Base-by-base conservation (phyloP, 1,140 invertebrate species). In the Papilio aristodemus region DNA sequence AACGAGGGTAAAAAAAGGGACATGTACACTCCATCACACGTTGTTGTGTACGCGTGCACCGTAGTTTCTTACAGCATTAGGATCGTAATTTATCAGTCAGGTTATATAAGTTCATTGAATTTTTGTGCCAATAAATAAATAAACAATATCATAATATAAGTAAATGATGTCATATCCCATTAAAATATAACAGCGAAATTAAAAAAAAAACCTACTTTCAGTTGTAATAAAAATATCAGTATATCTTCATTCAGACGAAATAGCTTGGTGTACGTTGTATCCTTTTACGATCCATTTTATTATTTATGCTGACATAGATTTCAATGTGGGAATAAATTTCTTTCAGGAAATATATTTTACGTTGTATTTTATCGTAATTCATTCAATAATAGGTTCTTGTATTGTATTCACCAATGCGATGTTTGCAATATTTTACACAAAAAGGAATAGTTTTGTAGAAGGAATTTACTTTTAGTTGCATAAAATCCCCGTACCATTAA, bases 271-370 rank as follows among this genome's bases (percentile, higher is more conserved):
- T 22, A 19, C 43, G 19, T 17, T 50, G 43, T 19, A 50, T 19
- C 17, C 43, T 50, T 54, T 54, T 54, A 54, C 46, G 46, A 54
- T 22, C 3, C 10, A 54, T 54, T 54, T 54, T 54, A 54, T 54
- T 54, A 54, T 54, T 54, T 54, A 54, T 54, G 19, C 19, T 17
- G 46, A 54, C 46, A 54, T 54, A 54, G 46, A 25, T 54, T 54
- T 54, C 19, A 54, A 54, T 25, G 46, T 17, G 13, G 46, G 19
- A 54, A 25, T 54, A 54, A 54, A 54, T 25, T 22, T 54, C 19
- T 25, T 25, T 54, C 10, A 22, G 19, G 22, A 22, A 22, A 54
- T 25, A 9, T 22, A 25, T 25, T 22, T 50, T 54, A 22, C 22
- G 9, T 54, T 54, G 46, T 7, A 17, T 54, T 43, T 43, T 6